These are phyloP conservation scores for Leptinotarsa tumamoca DNA, from an alignment of 2,888 invertebrate genomes.

Conservation along the genomic window DNA sequence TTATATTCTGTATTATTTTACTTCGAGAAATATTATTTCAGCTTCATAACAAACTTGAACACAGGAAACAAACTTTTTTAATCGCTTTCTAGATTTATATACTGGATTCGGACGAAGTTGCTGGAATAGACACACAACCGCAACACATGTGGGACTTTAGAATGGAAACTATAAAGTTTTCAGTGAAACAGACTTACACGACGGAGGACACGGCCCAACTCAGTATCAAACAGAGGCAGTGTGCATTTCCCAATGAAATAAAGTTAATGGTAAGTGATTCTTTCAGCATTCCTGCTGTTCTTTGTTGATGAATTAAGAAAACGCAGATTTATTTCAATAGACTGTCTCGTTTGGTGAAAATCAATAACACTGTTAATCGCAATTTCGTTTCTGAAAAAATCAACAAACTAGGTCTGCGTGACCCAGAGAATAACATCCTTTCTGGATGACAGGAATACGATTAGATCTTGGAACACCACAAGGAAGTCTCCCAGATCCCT, in stretches of 20 bases:
- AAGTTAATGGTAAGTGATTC: conserved; percentile 61
- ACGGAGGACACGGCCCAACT: conserved; percentile 80
- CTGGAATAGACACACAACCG: conserved; percentile 76
- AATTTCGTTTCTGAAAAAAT: no score
- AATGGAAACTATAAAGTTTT: conserved; percentile 74
- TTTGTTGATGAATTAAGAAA: no score
- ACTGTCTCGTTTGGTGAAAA: no score
- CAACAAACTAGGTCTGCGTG: no score
- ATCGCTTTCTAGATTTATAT: conserved; percentile 71
- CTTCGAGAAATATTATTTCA: conserved; percentile 24
- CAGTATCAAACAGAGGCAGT: conserved; percentile 76
- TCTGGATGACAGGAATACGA: no score
- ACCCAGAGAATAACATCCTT: no score
- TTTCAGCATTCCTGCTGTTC: background rate
- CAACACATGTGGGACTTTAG: conserved; percentile 78
- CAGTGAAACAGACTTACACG: conserved; percentile 82
- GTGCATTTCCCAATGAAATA: conserved; percentile 78
- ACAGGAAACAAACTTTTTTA: conserved; percentile 16
- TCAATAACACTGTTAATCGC: no score
- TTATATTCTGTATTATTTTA: conserved; percentile 26
- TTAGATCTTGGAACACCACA: no score
- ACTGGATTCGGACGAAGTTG: conserved; percentile 78
- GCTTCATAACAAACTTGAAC: background rate
- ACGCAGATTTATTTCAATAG: no score
- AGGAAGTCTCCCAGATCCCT: no score